phyloP scores from a whole-genome alignment of 2,113 vertebrate genomes.

The Eulemur rufifrons region DNA sequence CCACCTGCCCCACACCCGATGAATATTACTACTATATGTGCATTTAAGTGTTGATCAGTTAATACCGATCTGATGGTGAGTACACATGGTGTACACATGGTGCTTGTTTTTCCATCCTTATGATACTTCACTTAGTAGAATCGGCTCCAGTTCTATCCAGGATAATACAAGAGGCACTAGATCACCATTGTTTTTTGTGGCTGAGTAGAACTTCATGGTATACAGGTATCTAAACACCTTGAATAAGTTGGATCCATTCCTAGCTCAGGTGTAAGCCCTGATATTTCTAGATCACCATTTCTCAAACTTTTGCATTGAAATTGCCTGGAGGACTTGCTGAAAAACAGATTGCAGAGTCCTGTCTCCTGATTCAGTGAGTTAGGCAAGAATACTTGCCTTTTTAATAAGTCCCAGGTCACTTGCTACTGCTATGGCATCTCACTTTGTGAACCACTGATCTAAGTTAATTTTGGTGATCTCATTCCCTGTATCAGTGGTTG shows the following conservation, averaged over 20 bases:
- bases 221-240: neutral
- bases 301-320: neutral
- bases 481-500: neutral
- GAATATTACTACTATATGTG: too few relatives aligned
- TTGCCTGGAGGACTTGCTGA: neutral
- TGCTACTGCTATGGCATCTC: neutral
- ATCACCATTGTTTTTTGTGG: too few relatives aligned
- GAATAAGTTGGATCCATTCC: neutral
- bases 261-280: neutral
- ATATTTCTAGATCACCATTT: neutral
- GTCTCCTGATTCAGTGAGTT: neutral
- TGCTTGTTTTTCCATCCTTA: too few relatives aligned
- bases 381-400: neutral
- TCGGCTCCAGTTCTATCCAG: too few relatives aligned
- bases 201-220: too few relatives aligned
- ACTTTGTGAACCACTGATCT: neutral
- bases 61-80: too few relatives aligned
- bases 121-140: too few relatives aligned
- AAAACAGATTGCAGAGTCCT: neutral
- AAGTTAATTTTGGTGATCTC: neutral
- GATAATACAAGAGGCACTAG: too few relatives aligned
- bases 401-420: neutral
- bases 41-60: too few relatives aligned
- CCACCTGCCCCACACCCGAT: too few relatives aligned
- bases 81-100: too few relatives aligned